Evolutionary conservation across 2,888 invertebrate species (phyloP), one percentile per base, ranked within the genome.

Genomic region (Bombyx huttoni): DNA sequence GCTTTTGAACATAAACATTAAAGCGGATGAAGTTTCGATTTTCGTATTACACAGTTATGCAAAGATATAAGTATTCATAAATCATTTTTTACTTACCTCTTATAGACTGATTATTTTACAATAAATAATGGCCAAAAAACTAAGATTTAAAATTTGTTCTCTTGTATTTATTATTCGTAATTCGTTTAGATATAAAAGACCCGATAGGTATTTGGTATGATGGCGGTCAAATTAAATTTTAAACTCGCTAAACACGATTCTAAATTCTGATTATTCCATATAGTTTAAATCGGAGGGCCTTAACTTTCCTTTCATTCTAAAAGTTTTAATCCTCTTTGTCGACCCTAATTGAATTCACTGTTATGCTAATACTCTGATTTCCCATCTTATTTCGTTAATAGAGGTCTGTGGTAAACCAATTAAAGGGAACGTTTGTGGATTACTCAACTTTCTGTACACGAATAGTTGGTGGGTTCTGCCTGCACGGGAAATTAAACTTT

Each of bases 261-360:
- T 72, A 78, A 79, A 79, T 80, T 86, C 81, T 81, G 85, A 87
- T 86, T 84, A 84, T 81, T 80, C 80, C 70, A 78, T 72, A 78
- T 85, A 85, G 86, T 85, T 85, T 75, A 75, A 74, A 75, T 74
- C 74, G 77, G 75, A 73, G 72, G 68, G 75, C 75, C 77, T 76
- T 71, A 84, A 87, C 84, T 84, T 86, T 81, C 75, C 80, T 78
- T 76, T 83, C 82, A 85, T 84, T 86, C 84, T 87, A 83, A 86
- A 88, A 87, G 86, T 87, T 87, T 83, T 88, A 87, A 88, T 88
- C 86, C 87, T 86, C 86, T 88, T 87, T 88, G 87, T 87, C 78
- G 73, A 78, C 78, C 81, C 81, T 86, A 88, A 88, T 88, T 86
- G 87, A 87, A 88, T 87, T 85, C 78, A 81, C 85, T 87, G 87